Base-by-base conservation (phyloP, 2,113 vertebrate species). In the Coregonus clupeaformis region DNA sequence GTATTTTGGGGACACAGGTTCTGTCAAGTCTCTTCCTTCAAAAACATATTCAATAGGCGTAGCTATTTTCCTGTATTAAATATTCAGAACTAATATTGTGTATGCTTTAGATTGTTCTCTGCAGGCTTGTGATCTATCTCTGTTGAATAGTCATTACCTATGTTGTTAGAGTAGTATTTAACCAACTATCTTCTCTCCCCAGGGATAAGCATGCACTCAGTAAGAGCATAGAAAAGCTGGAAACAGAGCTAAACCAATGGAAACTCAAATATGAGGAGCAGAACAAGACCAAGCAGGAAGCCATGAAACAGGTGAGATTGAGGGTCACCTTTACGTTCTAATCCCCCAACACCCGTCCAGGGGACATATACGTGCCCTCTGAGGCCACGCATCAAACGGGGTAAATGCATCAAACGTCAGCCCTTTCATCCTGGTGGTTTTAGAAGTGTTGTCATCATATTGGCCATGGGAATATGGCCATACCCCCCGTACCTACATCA, bases 201-300 rank as follows among this genome's bases (percentile, higher is more conserved):
- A 98, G 98, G 88, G 97, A 99, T 90, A 99, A 99, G 78, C 91
- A 95, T 63, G 89, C 94, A 0, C 93, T 99, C 78, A 95, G 94
- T 87, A 98, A 94, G 87, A 97, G 75, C 91, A 98, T 99, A 0
- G 97, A 98, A 91, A 97, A 96, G 84, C 93, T 99, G 87, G 98
- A 98, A 89, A 89, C 89, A 0, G 98, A 99, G 60, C 93, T 99
- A 75, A 96, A 92, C 88, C 96, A 98, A 76, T 98, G 97, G 97
- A 99, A 98, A 88, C 91, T 97, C 75, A 99, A 99, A 86, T 97
- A 97, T 0, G 97, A 99, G 81, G 98, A 99, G 78, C 94, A 98
- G 79, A 97, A 87, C 91, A 99, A 99, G 88, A 96, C 83, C 89
- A 97, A 96, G 81, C 97, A 99, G 76, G 97, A 99, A 81, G 93